Percentiles rank a stretch among this genome's conserved stretches.
Conservation (phyloP, 2,113 vertebrate species). For the Aptenodytes forsteri region DNA sequence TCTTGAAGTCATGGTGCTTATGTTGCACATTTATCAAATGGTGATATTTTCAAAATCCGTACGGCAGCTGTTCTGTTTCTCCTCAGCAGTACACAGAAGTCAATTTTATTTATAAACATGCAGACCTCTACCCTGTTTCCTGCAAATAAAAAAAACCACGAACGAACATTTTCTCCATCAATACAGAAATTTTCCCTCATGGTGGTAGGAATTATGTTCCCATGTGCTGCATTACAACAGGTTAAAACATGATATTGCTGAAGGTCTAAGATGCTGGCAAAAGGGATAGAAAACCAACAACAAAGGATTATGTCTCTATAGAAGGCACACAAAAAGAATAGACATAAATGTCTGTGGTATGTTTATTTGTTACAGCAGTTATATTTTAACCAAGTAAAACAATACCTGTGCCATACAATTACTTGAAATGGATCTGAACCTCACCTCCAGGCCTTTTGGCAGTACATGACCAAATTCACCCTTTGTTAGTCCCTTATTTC, state of each 20-base stretch:
- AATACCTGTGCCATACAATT: neutral
- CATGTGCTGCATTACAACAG: neutral
- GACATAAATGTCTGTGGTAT: neutral
- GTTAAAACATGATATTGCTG: neutral
- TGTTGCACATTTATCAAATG: constrained; percentile 44
- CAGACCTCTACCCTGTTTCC: neutral
- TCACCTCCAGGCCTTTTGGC: neutral
- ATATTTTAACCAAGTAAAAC: neutral
- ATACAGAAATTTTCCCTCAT: neutral
- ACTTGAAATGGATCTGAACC: neutral
- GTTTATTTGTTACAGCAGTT: neutral
- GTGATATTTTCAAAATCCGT: constrained; percentile 54
- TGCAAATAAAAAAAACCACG: neutral
- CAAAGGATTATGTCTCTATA: neutral
- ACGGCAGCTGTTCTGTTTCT: constrained; percentile 40
- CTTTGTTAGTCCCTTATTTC: neutral
- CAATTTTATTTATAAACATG: constrained; percentile 48
- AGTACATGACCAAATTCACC: neutral
- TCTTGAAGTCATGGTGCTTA: constrained; percentile 44
- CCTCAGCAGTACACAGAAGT: neutral
- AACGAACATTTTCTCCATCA: neutral
- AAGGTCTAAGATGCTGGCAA: neutral
- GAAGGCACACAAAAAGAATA: neutral
- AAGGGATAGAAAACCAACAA: neutral
- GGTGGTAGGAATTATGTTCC: neutral